phyloP scores from a whole-genome alignment of 2,888 invertebrate species.

The Conops quadrifasciatus region DNA sequence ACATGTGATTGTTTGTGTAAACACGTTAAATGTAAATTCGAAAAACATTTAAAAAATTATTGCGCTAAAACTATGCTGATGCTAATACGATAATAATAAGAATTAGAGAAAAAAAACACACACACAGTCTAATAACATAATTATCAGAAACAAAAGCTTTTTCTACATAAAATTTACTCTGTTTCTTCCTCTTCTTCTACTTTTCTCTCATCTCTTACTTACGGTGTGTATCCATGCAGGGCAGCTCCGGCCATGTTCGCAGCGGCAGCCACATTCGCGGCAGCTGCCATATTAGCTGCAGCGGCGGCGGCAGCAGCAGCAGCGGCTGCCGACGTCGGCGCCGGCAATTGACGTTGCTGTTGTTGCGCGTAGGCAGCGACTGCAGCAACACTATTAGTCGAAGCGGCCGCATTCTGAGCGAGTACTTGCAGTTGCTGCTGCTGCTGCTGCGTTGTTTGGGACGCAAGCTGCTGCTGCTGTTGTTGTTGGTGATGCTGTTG shows the following conservation, averaged over 20 bases:
- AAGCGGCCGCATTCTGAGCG: conserved; percentile 58
- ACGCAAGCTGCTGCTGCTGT: conserved; percentile 51
- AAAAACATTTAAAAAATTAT: not conserved
- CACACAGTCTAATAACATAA: not conserved
- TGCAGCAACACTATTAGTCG: conserved; percentile 60
- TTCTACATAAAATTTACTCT: conserved; percentile 35
- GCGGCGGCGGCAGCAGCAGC: conserved; percentile 68
- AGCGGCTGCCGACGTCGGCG: conserved; percentile 53
- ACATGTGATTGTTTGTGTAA: not conserved
- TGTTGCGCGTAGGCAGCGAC: conserved; percentile 47
- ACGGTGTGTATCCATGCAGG: conserved; percentile 91
- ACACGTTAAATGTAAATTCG: conserved; percentile 2
- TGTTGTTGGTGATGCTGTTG: conserved; percentile 50
- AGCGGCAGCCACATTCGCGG: conserved; percentile 73
- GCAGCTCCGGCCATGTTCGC: conserved; percentile 80
- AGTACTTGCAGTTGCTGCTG: conserved; percentile 46
- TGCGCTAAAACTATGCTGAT: conserved; percentile 10
- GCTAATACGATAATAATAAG: not conserved
- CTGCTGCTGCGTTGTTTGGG: conserved; percentile 51
- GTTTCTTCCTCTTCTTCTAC: conserved; percentile 63
- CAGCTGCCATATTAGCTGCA: conserved; percentile 70
- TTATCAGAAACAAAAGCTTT: conserved; percentile 15
- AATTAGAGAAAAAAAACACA: not conserved
- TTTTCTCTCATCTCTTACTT: conserved; percentile 70
- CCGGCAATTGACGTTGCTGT: conserved; percentile 45